Base-by-base conservation (phyloP, 92 coral and sea anemone species). In the Umimayanthus chanpuru region DNA sequence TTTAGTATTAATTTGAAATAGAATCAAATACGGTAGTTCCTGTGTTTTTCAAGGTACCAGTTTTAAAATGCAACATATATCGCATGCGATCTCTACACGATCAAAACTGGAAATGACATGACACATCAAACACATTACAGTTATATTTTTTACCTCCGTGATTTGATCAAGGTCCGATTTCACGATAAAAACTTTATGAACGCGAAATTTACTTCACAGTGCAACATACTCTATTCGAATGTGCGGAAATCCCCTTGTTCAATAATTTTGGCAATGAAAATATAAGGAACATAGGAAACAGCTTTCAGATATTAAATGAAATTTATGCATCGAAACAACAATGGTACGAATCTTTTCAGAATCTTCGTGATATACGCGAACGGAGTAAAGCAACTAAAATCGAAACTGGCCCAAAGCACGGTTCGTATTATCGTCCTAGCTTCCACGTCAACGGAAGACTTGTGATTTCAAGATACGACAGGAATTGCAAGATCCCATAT, bases 281-380 rank as follows among this genome's bases (percentile, higher is more conserved):
- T 44, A 83, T 9, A 66, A 83, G 77, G 67, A 68, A 70, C 87
- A 70, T 28, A 83, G 68, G 77, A 83, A 83, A 83, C 87, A 83
- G 87, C 87, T 83, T 83, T 67, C 50, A 41, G 53, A 43, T 67
- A 70, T 39, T 81, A 58, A 65, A 81, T 20, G 56, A 81, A 81
- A 83, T 83, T 83, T 83, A 83, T 83, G 87, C 87, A 83, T 29
- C 65, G 65, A 71, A 68, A 41, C 44, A 83, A 83, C 87, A 83
- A 83, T 83, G 47, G 77, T 30, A 83, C 39, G 87, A 83, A 83
- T 71, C 87, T 83, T 66, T 81, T 71, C 74, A 16, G 26, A 83
- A 68, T 68, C 87, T 44, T 41, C 79, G 32, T 25, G 74, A 25
- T 44, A 25, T 44, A 68, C 12, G 66, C 77, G 78, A 49, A 36